Base-by-base conservation (phyloP, 2,113 vertebrate genomes). In the Epinephelus cyanopodus region DNA sequence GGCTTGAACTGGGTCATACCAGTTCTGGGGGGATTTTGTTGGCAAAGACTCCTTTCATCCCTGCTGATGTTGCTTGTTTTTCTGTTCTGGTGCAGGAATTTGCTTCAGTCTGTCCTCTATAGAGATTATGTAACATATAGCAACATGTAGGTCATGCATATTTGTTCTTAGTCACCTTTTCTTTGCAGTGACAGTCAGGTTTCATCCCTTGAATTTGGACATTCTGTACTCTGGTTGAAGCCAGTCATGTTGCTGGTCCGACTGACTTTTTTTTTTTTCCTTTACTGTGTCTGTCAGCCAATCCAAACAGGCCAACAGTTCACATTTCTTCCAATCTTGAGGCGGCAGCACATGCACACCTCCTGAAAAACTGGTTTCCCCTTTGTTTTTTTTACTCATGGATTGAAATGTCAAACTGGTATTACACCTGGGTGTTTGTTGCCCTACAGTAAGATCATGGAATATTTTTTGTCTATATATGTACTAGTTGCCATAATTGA, bases 281-380 rank as follows among this genome's bases (percentile, higher is more conserved):
- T 57, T 72, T 58, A 0, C 70, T 39, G 67, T 50, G 45, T 74
- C 71, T 1, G 6, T 18, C 64, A 81, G 77, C 88, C 89, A 92
- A 81, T 88, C 69, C 53, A 75, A 83, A 62, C 62, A 64, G 29
- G 77, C 39, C 88, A 89, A 2, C 82, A 19, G 72, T 74, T 88
- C 86, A 83, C 21, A 33, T 84, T 77, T 75, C 77, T 66, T 75
- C 91, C 92, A 94, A 85, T 92, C 85, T 79, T 29, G 37, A 69
- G 58, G 87, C 84, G 57, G 83, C 84, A 86, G 65, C 62, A 13
- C 54, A 70, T 67, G 37, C 58, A 87, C 90, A 29, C 90, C 91
- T 90, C 91, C 77, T 47, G 13, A 65, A 23, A 45, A 15, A 18
- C 0, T 9, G 12, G 1, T 14, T 29, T 17, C 17, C 48, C 8